phyloP scores from a whole-genome alignment of 2,797 vertebrate species.

The Crocidura indochinensis region DNA sequence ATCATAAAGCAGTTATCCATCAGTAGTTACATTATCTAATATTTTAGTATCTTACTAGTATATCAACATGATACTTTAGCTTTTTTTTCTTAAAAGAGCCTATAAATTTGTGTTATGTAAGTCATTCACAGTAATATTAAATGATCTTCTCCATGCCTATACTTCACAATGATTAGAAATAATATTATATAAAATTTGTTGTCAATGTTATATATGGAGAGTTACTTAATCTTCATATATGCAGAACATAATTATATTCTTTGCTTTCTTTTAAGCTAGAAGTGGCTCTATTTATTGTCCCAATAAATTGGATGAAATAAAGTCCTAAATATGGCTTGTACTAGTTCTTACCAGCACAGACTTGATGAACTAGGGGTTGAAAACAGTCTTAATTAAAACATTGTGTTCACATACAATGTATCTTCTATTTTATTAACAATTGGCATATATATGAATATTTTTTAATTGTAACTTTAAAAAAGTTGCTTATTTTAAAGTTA shows the following conservation, averaged over 20 bases:
- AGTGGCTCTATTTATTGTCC: background rate
- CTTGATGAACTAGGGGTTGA: background rate
- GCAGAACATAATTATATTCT: background rate
- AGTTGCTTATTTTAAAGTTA: conserved; percentile 13
- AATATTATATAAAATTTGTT: conserved; percentile 39
- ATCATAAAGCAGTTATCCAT: background rate
- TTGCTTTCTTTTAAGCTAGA: background rate
- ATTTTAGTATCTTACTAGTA: background rate
- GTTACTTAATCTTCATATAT: background rate
- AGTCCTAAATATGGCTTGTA: background rate
- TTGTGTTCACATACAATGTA: too few relatives aligned
- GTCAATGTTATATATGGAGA: background rate
- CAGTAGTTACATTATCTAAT: background rate
- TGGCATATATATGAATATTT: background rate
- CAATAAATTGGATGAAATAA: background rate
- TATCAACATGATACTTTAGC: background rate
- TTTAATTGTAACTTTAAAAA: background rate
- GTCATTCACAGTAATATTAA: background rate
- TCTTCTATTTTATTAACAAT: background rate
- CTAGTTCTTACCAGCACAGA: background rate
- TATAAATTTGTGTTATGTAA: background rate
- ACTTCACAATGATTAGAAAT: conserved; percentile 52
- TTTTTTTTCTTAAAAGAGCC: background rate
- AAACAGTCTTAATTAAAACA: background rate
- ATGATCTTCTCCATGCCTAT: background rate